These are phyloP conservation scores for Apis florea DNA, from an alignment of 1,140 invertebrate genomes.

Conservation along the genomic window DNA sequence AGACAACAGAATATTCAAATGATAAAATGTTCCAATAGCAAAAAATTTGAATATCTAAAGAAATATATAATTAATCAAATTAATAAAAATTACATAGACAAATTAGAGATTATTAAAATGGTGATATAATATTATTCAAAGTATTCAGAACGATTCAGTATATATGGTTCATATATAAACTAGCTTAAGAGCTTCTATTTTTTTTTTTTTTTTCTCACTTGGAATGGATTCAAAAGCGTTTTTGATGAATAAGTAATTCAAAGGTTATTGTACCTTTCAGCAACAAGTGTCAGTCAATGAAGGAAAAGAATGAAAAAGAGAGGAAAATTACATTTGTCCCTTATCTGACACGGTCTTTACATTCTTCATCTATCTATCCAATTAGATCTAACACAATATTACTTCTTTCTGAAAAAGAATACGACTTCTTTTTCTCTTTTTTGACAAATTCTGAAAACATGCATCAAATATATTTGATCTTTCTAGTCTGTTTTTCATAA, in stretches of 20 bases:
- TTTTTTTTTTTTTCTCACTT: neutral
- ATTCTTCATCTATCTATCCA: conserved; percentile 40
- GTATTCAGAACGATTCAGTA: too few relatives aligned
- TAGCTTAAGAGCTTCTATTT: too few relatives aligned
- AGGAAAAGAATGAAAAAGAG: neutral
- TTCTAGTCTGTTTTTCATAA: neutral
- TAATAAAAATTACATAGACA: too few relatives aligned
- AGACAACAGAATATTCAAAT: too few relatives aligned
- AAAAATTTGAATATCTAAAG: too few relatives aligned
- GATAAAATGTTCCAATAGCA: too few relatives aligned
- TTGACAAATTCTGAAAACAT: neutral
- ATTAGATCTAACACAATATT: conserved; percentile 30
- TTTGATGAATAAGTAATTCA: neutral
- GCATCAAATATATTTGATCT: neutral
- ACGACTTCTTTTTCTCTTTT: neutral
- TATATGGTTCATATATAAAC: too few relatives aligned
- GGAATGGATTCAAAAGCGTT: neutral
- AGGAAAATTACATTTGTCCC: neutral
- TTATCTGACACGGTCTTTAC: conserved; percentile 34
- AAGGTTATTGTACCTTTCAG: conserved; percentile 39
- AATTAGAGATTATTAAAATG: too few relatives aligned
- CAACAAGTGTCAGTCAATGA: conserved; percentile 55
- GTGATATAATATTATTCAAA: too few relatives aligned
- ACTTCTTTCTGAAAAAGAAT: conserved; percentile 17
- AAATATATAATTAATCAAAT: too few relatives aligned